These are phyloP conservation scores for Agrotis clavis DNA, from an alignment of 2,888 invertebrate genomes.

Conservation along the genomic window DNA sequence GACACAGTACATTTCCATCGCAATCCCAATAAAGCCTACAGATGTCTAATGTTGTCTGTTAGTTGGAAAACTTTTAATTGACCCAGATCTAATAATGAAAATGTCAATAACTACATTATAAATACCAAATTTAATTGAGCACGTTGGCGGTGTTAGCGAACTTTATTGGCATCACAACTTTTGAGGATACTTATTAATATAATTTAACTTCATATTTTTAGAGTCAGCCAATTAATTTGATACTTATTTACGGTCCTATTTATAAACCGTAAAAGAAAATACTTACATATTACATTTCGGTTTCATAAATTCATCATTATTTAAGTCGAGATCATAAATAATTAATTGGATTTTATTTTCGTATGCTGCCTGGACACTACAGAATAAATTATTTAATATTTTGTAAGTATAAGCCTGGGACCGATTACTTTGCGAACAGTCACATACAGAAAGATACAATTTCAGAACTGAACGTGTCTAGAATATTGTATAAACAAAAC, in stretches of 20 bases:
- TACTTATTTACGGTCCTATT: neutral
- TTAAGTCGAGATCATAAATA: neutral
- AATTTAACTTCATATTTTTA: neutral
- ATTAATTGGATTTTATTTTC: neutral
- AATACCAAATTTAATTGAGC: constrained; percentile 9
- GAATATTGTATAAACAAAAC: constrained; percentile 24
- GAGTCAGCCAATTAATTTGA: neutral
- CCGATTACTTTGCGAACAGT: neutral
- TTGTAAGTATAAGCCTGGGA: neutral
- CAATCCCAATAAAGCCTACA: constrained; percentile 8
- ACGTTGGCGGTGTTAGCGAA: constrained; percentile 22
- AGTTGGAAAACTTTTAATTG: constrained; percentile 39
- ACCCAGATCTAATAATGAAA: constrained; percentile 33
- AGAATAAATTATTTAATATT: constrained; percentile 16
- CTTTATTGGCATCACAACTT: constrained; percentile 20
- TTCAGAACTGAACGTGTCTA: constrained; percentile 32
- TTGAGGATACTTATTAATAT: neutral
- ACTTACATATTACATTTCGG: neutral
- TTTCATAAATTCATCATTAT: neutral
- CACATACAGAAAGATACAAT: constrained; percentile 17
- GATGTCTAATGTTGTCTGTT: constrained; percentile 15
- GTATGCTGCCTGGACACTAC: no score
- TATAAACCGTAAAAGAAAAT: neutral
- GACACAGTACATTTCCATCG: constrained; percentile 22
- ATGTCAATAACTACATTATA: constrained; percentile 23